Evolutionary conservation across 2,888 invertebrate genomes (phyloP).

Genomic region (Spodoptera littoralis): DNA sequence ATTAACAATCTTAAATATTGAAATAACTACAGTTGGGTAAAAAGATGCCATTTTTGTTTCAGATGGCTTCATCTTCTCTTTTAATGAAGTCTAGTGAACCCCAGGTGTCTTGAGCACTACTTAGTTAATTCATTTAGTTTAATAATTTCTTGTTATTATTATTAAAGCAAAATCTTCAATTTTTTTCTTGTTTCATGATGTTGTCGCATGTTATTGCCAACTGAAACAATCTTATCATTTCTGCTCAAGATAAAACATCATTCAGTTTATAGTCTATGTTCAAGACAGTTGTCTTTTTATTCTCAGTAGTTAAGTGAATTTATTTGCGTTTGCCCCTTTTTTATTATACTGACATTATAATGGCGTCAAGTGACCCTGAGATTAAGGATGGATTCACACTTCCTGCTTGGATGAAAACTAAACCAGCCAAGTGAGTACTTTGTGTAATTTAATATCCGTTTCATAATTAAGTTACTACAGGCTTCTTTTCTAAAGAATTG

Average conservation of each 20-base stretch:
- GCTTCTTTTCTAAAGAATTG: too few species aligned
- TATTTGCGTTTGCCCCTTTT: conserved; percentile 27
- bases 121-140: conserved; percentile 53
- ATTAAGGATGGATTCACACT: conserved; percentile 90
- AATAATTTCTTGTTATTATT: conserved; percentile 51
- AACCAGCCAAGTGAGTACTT: conserved; percentile 86
- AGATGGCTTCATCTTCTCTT: conserved; percentile 77
- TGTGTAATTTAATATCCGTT: too few species aligned
- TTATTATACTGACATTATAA: conserved; percentile 53
- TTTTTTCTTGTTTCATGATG: conserved; percentile 55
- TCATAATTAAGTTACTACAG: too few species aligned
- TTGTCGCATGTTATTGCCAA: conserved; percentile 67
- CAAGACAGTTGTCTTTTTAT: conserved; percentile 63
- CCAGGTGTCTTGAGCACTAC: conserved; percentile 78
- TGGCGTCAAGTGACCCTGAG: conserved; percentile 89
- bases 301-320: conserved; percentile 26
- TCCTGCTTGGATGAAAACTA: conserved; percentile 93
- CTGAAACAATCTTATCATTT: conserved; percentile 82
- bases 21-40: too few species aligned
- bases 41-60: conserved; percentile 66
- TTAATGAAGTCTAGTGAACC: conserved; percentile 76
- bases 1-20: too few species aligned
- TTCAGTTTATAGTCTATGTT: conserved; percentile 65
- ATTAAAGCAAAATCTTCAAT: conserved; percentile 41
- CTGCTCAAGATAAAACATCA: conserved; percentile 82